Evolutionary conservation across 53 echinoderm and acorn worm species (phyloP), one percentile per base, ranked within the genome.

Genomic region (Actinopyga echinites): DNA sequence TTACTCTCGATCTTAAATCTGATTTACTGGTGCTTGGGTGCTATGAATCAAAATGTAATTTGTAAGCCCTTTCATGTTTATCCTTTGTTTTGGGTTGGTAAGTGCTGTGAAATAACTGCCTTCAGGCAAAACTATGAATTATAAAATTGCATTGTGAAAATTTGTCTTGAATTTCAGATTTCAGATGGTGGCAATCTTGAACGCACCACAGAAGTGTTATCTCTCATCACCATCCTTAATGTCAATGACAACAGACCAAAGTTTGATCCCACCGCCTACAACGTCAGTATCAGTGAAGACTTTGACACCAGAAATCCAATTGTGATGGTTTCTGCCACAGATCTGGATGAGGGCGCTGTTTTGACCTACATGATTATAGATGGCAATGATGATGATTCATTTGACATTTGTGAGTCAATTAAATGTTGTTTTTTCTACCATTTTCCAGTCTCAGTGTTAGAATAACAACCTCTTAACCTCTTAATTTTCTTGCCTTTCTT

Each of bases 121-220:
- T n/a, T n/a, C n/a, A n/a, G n/a, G n/a, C n/a, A n/a, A n/a, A n/a
- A n/a, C n/a, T n/a, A n/a, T n/a, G n/a, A n/a, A n/a, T n/a, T n/a
- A n/a, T n/a, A n/a, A n/a, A n/a, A n/a, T n/a, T 13, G 17, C 49
- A 15, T 17, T 15, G 13, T 49, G 8, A 6, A 6, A 40, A 6
- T 40, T 49, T 15, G 17, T 49, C 55, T 53, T 52, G 1, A 21
- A 25, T 28, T 59, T 3, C 61, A 96, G 96, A 89, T 96, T 33
- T 96, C 93, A n/a, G 96, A 96, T 64, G 86, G 88, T 31, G 96
- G 96, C 55, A 79, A 71, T 56, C 96, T 93, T 1, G 64, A 90
- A 30, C 83, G 85, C 56, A 85, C 85, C 0, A 89, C 96, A n/a
- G 65, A 87, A 15, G 84, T 87, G 7, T 82, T 88, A 0, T 80